phyloP scores from a whole-genome alignment of 2,113 vertebrate species.

The Campylomormyrus numenius region DNA sequence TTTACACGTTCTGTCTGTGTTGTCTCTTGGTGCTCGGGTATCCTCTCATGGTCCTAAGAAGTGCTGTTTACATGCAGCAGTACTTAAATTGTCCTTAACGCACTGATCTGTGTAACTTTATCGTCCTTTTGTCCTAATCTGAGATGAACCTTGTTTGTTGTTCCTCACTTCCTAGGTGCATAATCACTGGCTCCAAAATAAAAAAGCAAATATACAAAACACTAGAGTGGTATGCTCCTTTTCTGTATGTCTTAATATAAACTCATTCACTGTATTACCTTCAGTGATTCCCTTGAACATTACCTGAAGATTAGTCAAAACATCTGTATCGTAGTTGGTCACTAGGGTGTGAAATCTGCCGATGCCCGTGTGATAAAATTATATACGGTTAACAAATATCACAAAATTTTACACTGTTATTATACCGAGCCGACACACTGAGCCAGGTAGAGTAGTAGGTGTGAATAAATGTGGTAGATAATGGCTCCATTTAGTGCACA shows the following conservation, averaged over 20 bases:
- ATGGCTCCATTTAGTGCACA: background rate
- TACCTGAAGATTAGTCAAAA: background rate
- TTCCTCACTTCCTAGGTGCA: background rate
- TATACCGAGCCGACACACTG: background rate
- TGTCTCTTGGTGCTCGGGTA: background rate
- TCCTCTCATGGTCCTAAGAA: background rate
- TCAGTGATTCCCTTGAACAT: background rate
- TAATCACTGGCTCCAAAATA: background rate
- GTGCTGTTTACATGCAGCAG: background rate
- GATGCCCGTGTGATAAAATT: background rate
- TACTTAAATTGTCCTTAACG: background rate
- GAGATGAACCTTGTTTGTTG: background rate
- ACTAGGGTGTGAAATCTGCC: background rate
- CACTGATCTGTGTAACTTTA: background rate
- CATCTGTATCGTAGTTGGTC: background rate
- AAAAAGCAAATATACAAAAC: background rate
- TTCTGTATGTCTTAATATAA: background rate
- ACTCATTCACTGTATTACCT: background rate
- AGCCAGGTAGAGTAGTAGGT: background rate
- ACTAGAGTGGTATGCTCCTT: background rate
- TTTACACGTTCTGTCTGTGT: background rate
- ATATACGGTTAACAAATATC: background rate
- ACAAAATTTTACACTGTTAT: background rate
- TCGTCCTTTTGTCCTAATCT: background rate
- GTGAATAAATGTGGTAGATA: conserved; percentile 2